phyloP scores from a whole-genome alignment of 1,140 invertebrate species.

The Meloidogyne exigua region DNA sequence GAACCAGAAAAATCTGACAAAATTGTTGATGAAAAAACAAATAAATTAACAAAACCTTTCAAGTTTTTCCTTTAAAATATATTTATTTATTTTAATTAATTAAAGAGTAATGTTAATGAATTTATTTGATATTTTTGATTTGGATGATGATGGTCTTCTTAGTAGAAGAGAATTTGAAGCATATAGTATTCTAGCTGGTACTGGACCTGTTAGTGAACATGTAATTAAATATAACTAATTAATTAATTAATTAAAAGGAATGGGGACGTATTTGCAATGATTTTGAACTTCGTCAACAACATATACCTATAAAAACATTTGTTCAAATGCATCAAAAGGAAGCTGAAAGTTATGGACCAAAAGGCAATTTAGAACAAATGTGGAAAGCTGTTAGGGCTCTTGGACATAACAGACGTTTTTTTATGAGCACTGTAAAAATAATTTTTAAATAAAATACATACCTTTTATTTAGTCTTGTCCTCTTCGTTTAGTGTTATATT shows the following conservation, averaged over 20 bases:
- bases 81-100: no score
- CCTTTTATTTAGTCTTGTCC: conserved; percentile 33
- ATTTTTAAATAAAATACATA: no score
- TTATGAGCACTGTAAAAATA: conserved; percentile 42
- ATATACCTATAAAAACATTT: conserved; percentile 45
- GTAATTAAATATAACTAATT: conserved; percentile 18
- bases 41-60: conserved; percentile 41
- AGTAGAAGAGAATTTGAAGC: conserved; percentile 45
- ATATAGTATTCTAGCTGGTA: conserved; percentile 44
- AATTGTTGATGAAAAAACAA: conserved; percentile 37
- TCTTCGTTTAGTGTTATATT: conserved; percentile 33
- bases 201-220: conserved; percentile 32
- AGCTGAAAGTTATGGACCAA: conserved; percentile 38
- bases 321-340: conserved; percentile 46
- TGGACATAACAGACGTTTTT: conserved; percentile 48
- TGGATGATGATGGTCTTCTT: conserved; percentile 47
- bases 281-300: conserved; percentile 42
- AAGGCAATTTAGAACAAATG: conserved; percentile 42
- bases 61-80: conserved; percentile 30
- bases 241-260: conserved; percentile 31
- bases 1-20: conserved; percentile 42
- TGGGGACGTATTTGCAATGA: conserved; percentile 31
- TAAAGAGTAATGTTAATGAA: conserved; percentile 50
- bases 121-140: conserved; percentile 49
- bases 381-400: conserved; percentile 42